Evolutionary conservation across 2,888 invertebrate species (phyloP).

Genomic region (Eugnorisma glareosa): DNA sequence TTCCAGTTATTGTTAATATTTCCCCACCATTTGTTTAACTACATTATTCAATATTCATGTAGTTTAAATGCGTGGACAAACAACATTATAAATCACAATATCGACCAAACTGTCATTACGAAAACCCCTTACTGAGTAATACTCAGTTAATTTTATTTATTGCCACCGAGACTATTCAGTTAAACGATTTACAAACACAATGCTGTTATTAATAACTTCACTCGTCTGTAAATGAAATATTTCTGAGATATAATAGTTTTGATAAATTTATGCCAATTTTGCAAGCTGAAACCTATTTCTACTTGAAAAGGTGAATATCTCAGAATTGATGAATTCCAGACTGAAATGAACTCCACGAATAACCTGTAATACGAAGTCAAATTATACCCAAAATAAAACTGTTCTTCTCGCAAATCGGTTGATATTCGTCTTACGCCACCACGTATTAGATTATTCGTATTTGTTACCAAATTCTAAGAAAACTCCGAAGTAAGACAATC

Average conservation of each 20-base stretch:
- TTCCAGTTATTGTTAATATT: constrained; percentile 70
- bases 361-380: neutral
- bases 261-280: constrained; percentile 44
- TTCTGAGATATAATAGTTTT: constrained; percentile 42
- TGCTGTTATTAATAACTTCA: constrained; percentile 58
- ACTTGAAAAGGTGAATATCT: constrained; percentile 42
- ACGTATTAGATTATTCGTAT: constrained; percentile 37
- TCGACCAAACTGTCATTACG: constrained; percentile 71
- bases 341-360: constrained; percentile 15
- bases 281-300: constrained; percentile 30
- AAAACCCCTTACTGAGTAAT: constrained; percentile 75
- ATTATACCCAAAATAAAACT: constrained; percentile 24
- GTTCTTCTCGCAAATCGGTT: constrained; percentile 9
- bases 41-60: constrained; percentile 65
- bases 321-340: constrained; percentile 23
- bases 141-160: constrained; percentile 77
- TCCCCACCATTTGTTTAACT: constrained; percentile 74
- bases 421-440: constrained; percentile 15
- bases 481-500: constrained; percentile 37
- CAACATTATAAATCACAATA: constrained; percentile 75
- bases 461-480: constrained; percentile 7
- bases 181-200: constrained; percentile 53
- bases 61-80: constrained; percentile 70
- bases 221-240: constrained; percentile 51
- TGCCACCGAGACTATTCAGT: constrained; percentile 61